Conservation (phyloP, 2,888 invertebrate species). For the Coenonympha glycerion region DNA sequence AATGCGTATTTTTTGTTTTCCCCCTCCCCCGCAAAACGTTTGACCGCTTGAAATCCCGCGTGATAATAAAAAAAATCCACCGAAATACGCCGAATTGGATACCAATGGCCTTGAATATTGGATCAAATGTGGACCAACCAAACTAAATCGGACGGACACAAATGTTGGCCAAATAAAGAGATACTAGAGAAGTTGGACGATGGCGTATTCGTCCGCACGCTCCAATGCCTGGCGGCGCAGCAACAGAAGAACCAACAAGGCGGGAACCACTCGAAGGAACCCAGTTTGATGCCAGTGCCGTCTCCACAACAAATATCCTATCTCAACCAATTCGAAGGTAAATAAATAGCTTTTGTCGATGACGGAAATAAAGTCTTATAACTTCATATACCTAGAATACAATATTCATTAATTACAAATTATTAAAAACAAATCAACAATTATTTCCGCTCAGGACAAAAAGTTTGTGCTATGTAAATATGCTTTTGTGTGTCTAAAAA, state of each 20-base stretch:
- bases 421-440: conserved; percentile 2
- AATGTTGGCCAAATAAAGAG: conserved; percentile 54
- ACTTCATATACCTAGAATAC: no score
- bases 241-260: conserved; percentile 70
- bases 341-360: conserved; percentile 42
- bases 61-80: conserved; percentile 50
- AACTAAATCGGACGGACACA: conserved; percentile 38
- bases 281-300: conserved; percentile 95
- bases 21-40: conserved; percentile 69
- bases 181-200: conserved; percentile 73
- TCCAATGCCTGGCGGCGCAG: conserved; percentile 73
- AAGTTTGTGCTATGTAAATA: conserved; percentile 24
- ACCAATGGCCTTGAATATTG: conserved; percentile 26
- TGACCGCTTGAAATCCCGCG: conserved; percentile 74
- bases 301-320: conserved; percentile 97
- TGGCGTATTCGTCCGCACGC: conserved; percentile 73
- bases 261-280: conserved; percentile 80
- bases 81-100: conserved; percentile 32
- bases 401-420: no score
- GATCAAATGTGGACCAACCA: conserved; percentile 46
- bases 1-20: conserved; percentile 75
- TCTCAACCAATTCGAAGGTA: conserved; percentile 93
- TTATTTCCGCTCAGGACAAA: conserved; percentile 25
- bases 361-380: conserved; percentile 46
- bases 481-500: conserved; percentile 24